Base-by-base conservation (phyloP, 2,797 vertebrate genomes). In the Manis javanica region DNA sequence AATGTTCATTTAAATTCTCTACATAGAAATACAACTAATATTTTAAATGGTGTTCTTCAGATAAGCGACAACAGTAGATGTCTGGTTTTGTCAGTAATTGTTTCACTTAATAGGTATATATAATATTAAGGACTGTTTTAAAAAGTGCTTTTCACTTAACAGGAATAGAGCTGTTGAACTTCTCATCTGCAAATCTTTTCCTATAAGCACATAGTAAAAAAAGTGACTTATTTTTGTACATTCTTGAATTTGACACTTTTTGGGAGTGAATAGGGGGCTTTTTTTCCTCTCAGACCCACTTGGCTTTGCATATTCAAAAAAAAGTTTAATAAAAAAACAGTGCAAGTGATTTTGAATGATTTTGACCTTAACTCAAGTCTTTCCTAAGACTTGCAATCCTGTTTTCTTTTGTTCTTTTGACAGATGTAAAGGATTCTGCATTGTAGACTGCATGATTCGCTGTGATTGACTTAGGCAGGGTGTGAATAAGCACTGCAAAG, bases 331-430 rank as follows among this genome's bases (percentile, higher is more conserved):
- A 46, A 96, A 94, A 95, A 96, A 46, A 77, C 69, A 63, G 11
- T 37, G 75, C 49, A 87, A 95, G 49, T 9, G 72, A 61, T 94
- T 95, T 85, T 91, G 87, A 97, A 97, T 90, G 87, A 71, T 1
- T 5, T n/a, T 93, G 92, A 93, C 95, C 96, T 96, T 81, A 83
- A 34, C 75, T 84, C 1, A 34, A 46, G 71, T 87, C 39, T 86
- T 51, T 68, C 4, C 72, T 53, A 18, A 66, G 81, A 95, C 77
- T 57, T 92, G 55, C 63, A 66, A 0, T 2, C 51, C 0, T 5
- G 4, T 29, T 90, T 94, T 93, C 63, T 74, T 21, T 68, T n/a
- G 12, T 49, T 77, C 92, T 79, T 16, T 49, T 18, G 9, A 87
- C 89, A 91, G 71, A 96, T 75, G 55, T 19, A 94, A 53, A 59